Evolutionary conservation across 1,140 invertebrate genomes (phyloP).

Genomic region (Drosophila ercepeae): DNA sequence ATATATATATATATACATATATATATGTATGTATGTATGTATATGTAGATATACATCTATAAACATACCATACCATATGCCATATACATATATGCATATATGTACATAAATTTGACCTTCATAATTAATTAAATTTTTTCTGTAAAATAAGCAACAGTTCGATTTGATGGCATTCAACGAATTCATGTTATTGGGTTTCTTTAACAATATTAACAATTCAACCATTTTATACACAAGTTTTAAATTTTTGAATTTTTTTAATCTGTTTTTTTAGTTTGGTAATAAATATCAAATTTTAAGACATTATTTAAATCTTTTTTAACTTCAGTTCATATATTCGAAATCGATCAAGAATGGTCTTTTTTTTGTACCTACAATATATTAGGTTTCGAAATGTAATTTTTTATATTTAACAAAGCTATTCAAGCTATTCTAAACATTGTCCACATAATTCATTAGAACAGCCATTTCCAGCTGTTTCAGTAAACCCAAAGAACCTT

Average conservation of each 20-base stretch:
- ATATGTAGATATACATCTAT: constrained; percentile 9
- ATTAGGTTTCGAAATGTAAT: not conserved
- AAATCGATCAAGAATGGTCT: not conserved
- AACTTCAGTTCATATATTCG: not conserved
- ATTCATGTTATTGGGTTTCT: constrained; percentile 23
- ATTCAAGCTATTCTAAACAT: not conserved
- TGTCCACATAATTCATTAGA: not conserved
- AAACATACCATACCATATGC: no score
- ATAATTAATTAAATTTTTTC: constrained; percentile 21
- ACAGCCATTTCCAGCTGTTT: not conserved
- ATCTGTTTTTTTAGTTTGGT: constrained; percentile 5
- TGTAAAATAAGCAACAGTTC: constrained; percentile 64
- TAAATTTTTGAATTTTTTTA: not conserved
- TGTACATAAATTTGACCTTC: constrained; percentile 42
- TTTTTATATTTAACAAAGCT: not conserved
- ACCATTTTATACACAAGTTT: constrained; percentile 55
- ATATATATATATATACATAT: constrained; percentile 23
- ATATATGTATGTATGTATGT: constrained; percentile 16
- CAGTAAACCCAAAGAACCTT: not conserved
- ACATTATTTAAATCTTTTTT: not conserved
- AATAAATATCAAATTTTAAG: not conserved
- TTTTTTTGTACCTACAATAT: not conserved
- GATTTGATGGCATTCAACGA: constrained; percentile 63
- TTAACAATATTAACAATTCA: constrained; percentile 31
- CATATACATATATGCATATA: constrained; percentile 18